phyloP scores from a whole-genome alignment of 2,113 vertebrate genomes.

The Setophaga petechia region DNA sequence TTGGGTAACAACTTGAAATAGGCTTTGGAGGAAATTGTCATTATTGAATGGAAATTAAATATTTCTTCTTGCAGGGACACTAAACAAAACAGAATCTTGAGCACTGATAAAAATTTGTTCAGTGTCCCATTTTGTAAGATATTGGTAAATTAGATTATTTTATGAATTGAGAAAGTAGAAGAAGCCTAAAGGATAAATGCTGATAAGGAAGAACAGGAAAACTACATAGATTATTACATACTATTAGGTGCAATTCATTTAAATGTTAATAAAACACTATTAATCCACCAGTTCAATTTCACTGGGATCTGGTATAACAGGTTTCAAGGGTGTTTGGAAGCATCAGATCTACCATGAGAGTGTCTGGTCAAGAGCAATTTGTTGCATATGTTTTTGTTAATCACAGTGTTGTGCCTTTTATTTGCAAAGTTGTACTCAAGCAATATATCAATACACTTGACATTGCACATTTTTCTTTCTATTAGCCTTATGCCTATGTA shows the following conservation, averaged over 20 bases:
- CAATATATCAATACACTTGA: background rate
- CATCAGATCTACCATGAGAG: background rate
- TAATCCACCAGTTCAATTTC: background rate
- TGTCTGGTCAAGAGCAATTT: background rate
- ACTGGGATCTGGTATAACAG: background rate
- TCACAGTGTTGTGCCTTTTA: background rate
- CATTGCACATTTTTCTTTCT: background rate
- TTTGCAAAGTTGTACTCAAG: background rate
- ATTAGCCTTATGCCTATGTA: background rate
- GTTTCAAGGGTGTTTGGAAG: background rate
- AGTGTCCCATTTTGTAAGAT: background rate
- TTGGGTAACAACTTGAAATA: background rate
- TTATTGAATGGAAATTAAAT: background rate
- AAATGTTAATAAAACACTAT: background rate
- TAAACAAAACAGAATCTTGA: background rate
- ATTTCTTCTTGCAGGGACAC: background rate
- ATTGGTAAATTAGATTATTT: background rate
- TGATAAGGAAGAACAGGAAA: background rate
- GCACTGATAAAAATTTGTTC: background rate
- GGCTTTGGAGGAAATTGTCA: background rate
- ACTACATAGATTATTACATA: background rate
- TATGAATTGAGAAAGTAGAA: background rate
- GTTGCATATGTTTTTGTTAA: background rate
- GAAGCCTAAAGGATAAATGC: background rate
- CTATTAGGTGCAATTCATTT: background rate